Evolutionary conservation across 2,888 invertebrate genomes (phyloP).

Genomic region (Drosophila atripex): DNA sequence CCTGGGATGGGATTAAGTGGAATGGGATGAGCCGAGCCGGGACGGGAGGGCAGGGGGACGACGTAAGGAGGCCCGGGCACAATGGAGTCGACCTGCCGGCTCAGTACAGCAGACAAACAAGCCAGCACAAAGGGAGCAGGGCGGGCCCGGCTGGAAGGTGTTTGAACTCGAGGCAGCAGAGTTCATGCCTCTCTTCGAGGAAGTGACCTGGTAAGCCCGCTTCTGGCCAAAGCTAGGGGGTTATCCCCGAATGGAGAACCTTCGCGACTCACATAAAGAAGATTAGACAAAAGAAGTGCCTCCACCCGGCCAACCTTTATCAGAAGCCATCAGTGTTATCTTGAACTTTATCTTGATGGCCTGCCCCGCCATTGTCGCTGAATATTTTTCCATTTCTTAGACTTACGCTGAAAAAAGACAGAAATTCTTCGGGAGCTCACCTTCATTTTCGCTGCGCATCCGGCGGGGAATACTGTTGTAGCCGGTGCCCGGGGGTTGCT

Average conservation of each 20-base stretch:
- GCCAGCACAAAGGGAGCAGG: not conserved
- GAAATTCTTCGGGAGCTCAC: constrained; percentile 65
- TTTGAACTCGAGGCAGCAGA: constrained; percentile 57
- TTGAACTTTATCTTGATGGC: constrained; percentile 1
- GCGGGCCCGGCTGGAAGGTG: constrained; percentile 45
- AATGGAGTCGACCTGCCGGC: constrained; percentile 43
- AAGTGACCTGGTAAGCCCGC: constrained; percentile 29
- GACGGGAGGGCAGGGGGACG: not conserved
- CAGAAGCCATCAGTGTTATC: not conserved
- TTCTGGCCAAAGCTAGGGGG: not conserved
- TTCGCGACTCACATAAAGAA: not conserved
- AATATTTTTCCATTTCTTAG: not conserved
- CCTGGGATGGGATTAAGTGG: not conserved
- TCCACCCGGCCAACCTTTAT: not conserved
- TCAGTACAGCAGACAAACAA: constrained; percentile 4
- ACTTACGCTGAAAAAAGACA: not conserved
- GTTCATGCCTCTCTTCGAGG: constrained; percentile 37
- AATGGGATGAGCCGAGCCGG: constrained; percentile 4
- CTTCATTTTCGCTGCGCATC: constrained; percentile 81
- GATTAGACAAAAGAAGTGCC: not conserved
- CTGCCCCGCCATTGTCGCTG: not conserved
- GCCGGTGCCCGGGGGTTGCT: constrained; percentile 55
- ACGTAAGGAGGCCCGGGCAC: constrained; percentile 28
- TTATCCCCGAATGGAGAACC: not conserved
- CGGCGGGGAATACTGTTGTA: constrained; percentile 74